Conservation (phyloP, 2,888 invertebrate genomes). For the Microctonus aethiopoides region DNA sequence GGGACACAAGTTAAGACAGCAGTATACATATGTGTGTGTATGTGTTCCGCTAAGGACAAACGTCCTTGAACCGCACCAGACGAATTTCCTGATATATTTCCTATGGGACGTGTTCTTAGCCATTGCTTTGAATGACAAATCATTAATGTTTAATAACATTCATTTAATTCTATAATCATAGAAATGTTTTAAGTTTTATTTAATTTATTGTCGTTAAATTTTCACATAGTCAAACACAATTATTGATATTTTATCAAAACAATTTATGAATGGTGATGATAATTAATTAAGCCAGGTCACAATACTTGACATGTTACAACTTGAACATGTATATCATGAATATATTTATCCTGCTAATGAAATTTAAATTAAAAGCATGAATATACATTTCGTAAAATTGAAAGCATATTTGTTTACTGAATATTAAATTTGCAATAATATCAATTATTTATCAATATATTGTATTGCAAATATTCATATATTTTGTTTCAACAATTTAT, state of each 20-base stretch:
- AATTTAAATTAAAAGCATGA: conserved; percentile 24
- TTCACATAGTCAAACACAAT: too few relatives aligned
- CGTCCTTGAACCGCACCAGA: conserved; percentile 27
- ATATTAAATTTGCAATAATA: too few relatives aligned
- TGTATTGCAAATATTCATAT: too few relatives aligned
- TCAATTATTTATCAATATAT: too few relatives aligned
- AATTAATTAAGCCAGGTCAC: too few relatives aligned
- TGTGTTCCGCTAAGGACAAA: conserved; percentile 2
- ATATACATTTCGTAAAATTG: conserved; percentile 20
- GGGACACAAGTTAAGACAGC: conserved; percentile 48
- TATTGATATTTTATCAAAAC: too few relatives aligned
- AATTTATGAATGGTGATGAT: conserved; percentile 18
- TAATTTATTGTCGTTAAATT: too few relatives aligned
- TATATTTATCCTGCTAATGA: neutral
- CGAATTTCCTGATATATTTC: conserved; percentile 42
- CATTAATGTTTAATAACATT: conserved; percentile 39
- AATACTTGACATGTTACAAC: too few relatives aligned
- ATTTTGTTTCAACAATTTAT: too few relatives aligned
- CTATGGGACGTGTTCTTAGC: conserved; percentile 49
- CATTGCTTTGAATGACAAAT: conserved; percentile 51
- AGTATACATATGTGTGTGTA: conserved; percentile 32
- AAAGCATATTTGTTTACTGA: neutral
- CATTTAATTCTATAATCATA: neutral
- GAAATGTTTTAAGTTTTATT: neutral
- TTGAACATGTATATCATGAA: too few relatives aligned